A percentile compares a stretch with the other conserved stretches of the same genome.
Evolutionary conservation across 2,888 invertebrate genomes (phyloP).

Genomic region (Heliothis peltigera): DNA sequence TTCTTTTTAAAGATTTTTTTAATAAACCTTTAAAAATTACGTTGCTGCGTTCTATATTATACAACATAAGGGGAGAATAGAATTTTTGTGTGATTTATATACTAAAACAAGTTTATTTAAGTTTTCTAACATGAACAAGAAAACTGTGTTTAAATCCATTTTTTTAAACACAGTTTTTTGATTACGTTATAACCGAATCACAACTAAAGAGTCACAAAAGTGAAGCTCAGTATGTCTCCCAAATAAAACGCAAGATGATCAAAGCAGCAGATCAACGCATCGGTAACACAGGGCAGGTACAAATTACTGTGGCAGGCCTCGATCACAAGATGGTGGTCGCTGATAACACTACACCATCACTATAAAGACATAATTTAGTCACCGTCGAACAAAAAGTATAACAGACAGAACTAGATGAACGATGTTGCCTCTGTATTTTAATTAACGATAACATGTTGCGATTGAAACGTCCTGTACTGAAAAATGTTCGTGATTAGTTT

Average conservation of each 20-base stretch:
- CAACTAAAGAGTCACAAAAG: neutral
- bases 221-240: conserved; percentile 43
- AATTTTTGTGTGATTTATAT: too few relatives aligned
- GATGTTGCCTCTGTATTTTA: conserved; percentile 83
- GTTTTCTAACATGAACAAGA: too few relatives aligned
- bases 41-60: too few relatives aligned
- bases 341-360: conserved; percentile 82
- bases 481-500: conserved; percentile 69
- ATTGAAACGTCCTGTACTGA: conserved; percentile 80
- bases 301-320: conserved; percentile 83
- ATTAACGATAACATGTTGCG: conserved; percentile 81
- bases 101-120: too few relatives aligned
- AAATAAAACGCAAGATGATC: conserved; percentile 56
- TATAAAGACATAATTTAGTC: conserved; percentile 89
- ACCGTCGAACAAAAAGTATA: conserved; percentile 81
- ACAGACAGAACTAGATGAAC: conserved; percentile 83
- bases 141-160: too few relatives aligned
- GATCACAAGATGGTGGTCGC: conserved; percentile 85
- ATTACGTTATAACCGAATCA: neutral
- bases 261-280: conserved; percentile 72
- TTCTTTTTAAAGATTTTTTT: too few relatives aligned
- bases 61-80: too few relatives aligned
- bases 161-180: neutral
- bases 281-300: conserved; percentile 83
- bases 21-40: too few relatives aligned